phyloP scores from a whole-genome alignment of 2,888 invertebrate genomes.

The Pandemis heparana region DNA sequence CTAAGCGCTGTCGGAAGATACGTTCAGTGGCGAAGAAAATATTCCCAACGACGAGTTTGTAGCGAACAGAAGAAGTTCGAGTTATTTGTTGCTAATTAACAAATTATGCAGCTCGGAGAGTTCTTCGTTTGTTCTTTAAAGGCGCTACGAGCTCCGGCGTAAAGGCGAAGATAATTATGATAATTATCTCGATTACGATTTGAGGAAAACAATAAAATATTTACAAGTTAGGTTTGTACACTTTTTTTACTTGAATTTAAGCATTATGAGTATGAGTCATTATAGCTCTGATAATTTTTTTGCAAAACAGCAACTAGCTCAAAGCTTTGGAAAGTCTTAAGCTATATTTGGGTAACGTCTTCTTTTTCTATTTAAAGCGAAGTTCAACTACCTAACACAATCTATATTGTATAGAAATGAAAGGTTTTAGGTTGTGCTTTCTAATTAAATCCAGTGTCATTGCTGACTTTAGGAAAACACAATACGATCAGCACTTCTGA shows the following conservation, averaged over 20 bases:
- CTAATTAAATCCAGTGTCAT: neutral
- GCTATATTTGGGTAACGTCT: no score
- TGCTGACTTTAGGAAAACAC: slow-evolving; percentile 2
- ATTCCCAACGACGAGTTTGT: slow-evolving; percentile 34
- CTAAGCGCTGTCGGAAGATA: slow-evolving; percentile 13
- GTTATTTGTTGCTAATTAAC: slow-evolving; percentile 42
- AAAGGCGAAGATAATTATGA: slow-evolving; percentile 20
- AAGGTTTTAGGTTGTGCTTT: neutral
- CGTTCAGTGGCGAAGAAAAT: slow-evolving; percentile 30
- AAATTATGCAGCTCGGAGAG: slow-evolving; percentile 33
- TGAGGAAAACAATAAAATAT: slow-evolving; percentile 15
- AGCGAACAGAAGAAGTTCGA: slow-evolving; percentile 23
- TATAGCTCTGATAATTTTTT: no score
- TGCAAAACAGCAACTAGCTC: no score
- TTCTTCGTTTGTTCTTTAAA: slow-evolving; percentile 35
- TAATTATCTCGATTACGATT: slow-evolving; percentile 18
- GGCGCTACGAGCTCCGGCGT: slow-evolving; percentile 20
- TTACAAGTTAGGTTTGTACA: neutral
- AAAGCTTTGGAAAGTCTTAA: no score
- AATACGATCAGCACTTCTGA: neutral
- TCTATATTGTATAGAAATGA: no score
- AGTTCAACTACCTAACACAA: no score
- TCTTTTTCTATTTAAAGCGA: no score
- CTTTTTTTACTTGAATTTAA: neutral
- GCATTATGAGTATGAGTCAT: no score